Conservation (phyloP, 2,113 vertebrate genomes). For the Myotis brandtii region DNA sequence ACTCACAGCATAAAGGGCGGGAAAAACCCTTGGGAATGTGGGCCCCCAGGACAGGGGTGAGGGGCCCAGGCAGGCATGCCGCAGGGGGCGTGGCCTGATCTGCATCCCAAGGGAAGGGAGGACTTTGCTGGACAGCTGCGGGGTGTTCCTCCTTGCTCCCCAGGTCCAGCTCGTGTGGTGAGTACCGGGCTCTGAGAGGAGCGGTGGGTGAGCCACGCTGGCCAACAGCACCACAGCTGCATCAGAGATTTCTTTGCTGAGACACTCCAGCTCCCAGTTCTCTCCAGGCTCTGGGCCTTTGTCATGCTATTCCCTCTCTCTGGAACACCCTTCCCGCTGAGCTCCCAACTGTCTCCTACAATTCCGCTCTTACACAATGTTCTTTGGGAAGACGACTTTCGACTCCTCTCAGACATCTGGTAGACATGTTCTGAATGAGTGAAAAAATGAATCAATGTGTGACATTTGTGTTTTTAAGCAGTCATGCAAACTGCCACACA, state of each 20-base stretch:
- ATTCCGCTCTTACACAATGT: background rate
- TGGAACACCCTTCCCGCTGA: background rate
- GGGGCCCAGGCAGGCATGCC: background rate
- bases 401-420: background rate
- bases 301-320: background rate
- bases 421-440: slow-evolving; percentile 1
- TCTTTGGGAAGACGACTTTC: background rate
- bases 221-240: background rate
- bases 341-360: background rate
- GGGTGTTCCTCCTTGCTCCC: background rate
- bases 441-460: background rate
- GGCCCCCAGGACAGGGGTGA: no score
- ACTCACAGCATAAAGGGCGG: background rate
- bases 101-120: background rate
- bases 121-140: rapidly evolving
- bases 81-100: background rate
- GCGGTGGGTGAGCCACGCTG: rapidly evolving
- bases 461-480: background rate
- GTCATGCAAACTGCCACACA: background rate
- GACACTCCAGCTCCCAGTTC: background rate
- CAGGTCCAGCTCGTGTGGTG: rapidly evolving
- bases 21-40: no score
- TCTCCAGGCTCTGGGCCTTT: background rate
- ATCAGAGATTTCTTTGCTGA: background rate
- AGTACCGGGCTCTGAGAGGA: background rate